A percentile compares a stretch with the other conserved stretches of the same genome.
Conservation (phyloP, 2,113 vertebrate species). For the Chlorodrepanis virens region DNA sequence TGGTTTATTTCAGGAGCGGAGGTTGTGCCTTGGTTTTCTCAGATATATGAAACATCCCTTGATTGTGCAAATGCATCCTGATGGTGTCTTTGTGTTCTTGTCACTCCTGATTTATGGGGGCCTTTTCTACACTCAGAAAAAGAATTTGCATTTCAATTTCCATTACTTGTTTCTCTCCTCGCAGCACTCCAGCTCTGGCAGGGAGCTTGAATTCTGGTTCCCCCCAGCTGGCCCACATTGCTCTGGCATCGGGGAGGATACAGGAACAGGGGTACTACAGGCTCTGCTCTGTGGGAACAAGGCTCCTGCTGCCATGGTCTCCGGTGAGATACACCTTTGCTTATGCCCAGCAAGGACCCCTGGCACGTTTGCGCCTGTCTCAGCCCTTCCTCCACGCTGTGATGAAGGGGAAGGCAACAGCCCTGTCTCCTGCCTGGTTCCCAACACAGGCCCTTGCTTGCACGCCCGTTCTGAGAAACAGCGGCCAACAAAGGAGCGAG, state of each 20-base stretch:
- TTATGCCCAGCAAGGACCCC: background rate
- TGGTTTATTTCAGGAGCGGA: conserved; percentile 56
- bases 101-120: conserved; percentile 70
- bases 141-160: conserved; percentile 64
- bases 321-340: background rate
- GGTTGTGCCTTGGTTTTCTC: conserved; percentile 51
- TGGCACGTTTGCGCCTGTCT: background rate
- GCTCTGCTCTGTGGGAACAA: background rate
- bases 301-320: background rate
- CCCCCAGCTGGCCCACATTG: background rate
- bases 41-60: conserved; percentile 60
- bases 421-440: background rate
- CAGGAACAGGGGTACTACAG: fast-evolving
- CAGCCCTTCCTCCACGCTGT: background rate
- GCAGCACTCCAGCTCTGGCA: background rate
- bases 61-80: conserved; percentile 70
- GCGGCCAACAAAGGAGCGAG: background rate
- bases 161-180: background rate
- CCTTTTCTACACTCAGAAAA: conserved; percentile 52
- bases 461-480: background rate
- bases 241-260: fast-evolving
- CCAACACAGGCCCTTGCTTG: background rate
- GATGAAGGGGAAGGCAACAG: background rate
- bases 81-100: conserved; percentile 70
- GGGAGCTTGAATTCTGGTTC: background rate